Evolutionary conservation across 2,888 invertebrate species (phyloP).

Genomic region (Marronus borbonicus): DNA sequence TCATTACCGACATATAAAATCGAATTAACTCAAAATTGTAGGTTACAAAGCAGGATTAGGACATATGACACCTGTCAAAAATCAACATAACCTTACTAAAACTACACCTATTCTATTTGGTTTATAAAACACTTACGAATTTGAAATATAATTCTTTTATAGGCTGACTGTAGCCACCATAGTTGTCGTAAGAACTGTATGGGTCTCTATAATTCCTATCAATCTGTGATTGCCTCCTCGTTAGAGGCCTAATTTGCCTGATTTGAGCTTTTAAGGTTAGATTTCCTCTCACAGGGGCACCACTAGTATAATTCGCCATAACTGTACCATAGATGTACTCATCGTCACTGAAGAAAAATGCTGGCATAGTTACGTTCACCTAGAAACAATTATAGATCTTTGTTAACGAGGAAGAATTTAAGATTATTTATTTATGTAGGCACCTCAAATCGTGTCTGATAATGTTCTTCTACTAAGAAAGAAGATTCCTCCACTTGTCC

Average conservation of each 20-base stretch:
- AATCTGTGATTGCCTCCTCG: conserved; percentile 30
- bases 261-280: conserved; percentile 88
- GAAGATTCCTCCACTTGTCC: conserved; percentile 89
- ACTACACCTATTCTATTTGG: neutral
- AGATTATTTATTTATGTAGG: no score
- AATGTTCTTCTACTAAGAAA: conserved; percentile 95
- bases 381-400: conserved; percentile 58
- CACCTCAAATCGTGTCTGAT: conserved; percentile 93
- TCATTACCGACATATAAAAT: no score
- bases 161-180: conserved; percentile 59
- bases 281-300: conserved; percentile 91
- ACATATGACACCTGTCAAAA: neutral
- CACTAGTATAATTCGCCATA: conserved; percentile 96
- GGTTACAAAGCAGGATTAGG: neutral
- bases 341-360: conserved; percentile 93
- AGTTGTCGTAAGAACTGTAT: conserved; percentile 49
- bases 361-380: conserved; percentile 96
- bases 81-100: neutral
- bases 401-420: no score
- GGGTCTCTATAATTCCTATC: conserved; percentile 46
- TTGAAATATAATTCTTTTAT: conserved; percentile 80
- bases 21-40: no score
- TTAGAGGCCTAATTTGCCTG: conserved; percentile 75
- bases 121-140: conserved; percentile 74
- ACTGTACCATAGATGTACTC: conserved; percentile 87